These are phyloP conservation scores for Diadophis punctatus DNA, from an alignment of 2,113 vertebrate genomes.

Conservation along the genomic window DNA sequence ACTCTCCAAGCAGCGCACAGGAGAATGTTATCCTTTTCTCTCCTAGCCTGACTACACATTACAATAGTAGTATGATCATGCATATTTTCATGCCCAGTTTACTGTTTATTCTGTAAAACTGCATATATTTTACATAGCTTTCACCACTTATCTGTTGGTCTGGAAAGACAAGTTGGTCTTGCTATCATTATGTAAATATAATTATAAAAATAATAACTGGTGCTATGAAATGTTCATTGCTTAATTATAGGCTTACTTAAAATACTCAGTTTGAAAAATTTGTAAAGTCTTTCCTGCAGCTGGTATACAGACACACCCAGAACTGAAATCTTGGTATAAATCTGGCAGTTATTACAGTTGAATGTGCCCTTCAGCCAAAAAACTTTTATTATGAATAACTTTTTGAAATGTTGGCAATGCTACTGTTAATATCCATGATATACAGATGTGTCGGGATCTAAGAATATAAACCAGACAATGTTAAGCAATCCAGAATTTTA, in stretches of 20 bases:
- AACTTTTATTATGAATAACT: not conserved
- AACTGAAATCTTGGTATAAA: not conserved
- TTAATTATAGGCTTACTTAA: conserved; percentile 3
- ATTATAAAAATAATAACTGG: not conserved
- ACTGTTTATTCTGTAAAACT: not conserved
- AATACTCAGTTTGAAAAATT: not conserved
- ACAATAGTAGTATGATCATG: too few relatives aligned
- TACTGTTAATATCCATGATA: not conserved
- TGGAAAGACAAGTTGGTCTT: not conserved
- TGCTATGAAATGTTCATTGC: not conserved
- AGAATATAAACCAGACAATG: not conserved
- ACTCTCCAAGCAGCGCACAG: too few relatives aligned
- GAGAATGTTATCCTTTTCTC: too few relatives aligned
- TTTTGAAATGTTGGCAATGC: not conserved
- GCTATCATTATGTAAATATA: not conserved
- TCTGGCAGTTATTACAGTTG: not conserved
- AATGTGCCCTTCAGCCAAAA: not conserved
- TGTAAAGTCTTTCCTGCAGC: not conserved
- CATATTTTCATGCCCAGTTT: not conserved
- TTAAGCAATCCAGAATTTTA: not conserved
- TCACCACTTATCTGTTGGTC: not conserved
- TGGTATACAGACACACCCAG: not conserved
- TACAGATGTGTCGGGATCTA: not conserved
- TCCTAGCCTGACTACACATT: not conserved
- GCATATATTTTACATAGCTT: not conserved